These are phyloP conservation scores for Sphaeramia orbicularis DNA, from an alignment of 2,797 vertebrate genomes.

Conservation along the genomic window DNA sequence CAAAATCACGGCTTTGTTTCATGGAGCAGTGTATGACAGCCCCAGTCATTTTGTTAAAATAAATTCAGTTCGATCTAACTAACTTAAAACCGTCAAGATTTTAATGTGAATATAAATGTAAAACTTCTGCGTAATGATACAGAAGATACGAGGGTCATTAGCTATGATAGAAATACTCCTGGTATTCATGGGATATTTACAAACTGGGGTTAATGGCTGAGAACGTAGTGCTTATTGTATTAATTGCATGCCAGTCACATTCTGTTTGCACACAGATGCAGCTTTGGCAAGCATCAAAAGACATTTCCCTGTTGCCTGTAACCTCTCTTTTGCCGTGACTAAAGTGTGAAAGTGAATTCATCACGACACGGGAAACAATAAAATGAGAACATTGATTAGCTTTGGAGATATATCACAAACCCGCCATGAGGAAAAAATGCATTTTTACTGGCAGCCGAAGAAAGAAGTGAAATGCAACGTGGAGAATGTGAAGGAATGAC, in stretches of 20 bases:
- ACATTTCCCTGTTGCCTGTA: slow-evolving; percentile 7
- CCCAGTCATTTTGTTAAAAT: too few relatives aligned
- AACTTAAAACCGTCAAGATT: too few relatives aligned
- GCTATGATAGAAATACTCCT: not conserved
- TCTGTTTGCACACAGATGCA: not conserved
- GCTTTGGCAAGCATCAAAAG: slow-evolving; percentile 12
- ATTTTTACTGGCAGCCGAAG: slow-evolving; percentile 55
- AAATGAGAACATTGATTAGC: slow-evolving; percentile 65
- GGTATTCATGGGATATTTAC: not conserved
- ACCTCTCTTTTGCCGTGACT: slow-evolving; percentile 13
- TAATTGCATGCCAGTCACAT: slow-evolving; percentile 13
- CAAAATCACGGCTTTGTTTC: too few relatives aligned
- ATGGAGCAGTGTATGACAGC: too few relatives aligned
- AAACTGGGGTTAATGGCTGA: not conserved
- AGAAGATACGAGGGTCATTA: not conserved
- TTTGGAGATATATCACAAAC: slow-evolving; percentile 55
- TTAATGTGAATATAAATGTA: too few relatives aligned
- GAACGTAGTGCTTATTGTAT: slow-evolving; percentile 1
- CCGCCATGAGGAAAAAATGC: slow-evolving; percentile 23
- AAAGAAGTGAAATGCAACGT: slow-evolving; percentile 52
- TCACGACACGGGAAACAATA: slow-evolving; percentile 36
- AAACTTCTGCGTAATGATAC: not conserved
- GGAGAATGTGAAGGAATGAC: slow-evolving; percentile 60
- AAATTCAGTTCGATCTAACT: too few relatives aligned
- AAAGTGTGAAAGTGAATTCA: slow-evolving; percentile 41